Evolutionary conservation across 1,140 invertebrate genomes (phyloP), one percentile per base, ranked within the genome.

Genomic region (Drosophila bocqueti): DNA sequence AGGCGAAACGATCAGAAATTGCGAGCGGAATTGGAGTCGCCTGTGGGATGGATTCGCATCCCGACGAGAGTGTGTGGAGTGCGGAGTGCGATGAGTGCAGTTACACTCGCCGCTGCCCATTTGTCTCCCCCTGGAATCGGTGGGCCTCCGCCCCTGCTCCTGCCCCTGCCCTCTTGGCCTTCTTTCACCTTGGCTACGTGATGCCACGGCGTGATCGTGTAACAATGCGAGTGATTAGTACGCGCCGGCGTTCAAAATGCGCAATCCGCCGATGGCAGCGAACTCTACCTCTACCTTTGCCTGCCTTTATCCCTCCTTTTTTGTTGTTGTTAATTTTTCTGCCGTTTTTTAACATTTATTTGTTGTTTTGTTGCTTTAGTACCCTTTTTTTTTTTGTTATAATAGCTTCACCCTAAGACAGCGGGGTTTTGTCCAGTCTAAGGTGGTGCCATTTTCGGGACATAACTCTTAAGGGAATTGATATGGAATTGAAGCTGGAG

Each of bases 171-270:
- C 59, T 29, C 29, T 55, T 64, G 78, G 62, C 79, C 78, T 82
- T 73, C 74, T 50, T 76, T 75, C 72, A 75, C 69, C 72, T 74
- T 73, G 69, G 69, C 58, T 74, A 75, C 72, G 72, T 75, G 72
- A 58, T 60, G 62, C 63, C 61, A 59, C 38, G 54, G 61, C 83
- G 64, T 75, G 83, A 83, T 90, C 85, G 85, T 90, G 85, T 90
- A 90, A 90, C 85, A 90, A 90, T 90, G 85, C 85, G 81, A 90
- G 85, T 90, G 85, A 90, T 90, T 90, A 90, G 85, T 90, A 90
- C 85, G 85, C 85, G 85, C 85, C 85, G 85, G 85, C 85, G 85
- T 90, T 90, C 85, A 73, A 79, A 76, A 81, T 81, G 83, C 59
- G 77, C 81, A 77, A 76, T 64, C 66, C 50, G 55, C 68, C 71